phyloP scores from a whole-genome alignment of 2,797 vertebrate genomes.

The Channallabes apus region DNA sequence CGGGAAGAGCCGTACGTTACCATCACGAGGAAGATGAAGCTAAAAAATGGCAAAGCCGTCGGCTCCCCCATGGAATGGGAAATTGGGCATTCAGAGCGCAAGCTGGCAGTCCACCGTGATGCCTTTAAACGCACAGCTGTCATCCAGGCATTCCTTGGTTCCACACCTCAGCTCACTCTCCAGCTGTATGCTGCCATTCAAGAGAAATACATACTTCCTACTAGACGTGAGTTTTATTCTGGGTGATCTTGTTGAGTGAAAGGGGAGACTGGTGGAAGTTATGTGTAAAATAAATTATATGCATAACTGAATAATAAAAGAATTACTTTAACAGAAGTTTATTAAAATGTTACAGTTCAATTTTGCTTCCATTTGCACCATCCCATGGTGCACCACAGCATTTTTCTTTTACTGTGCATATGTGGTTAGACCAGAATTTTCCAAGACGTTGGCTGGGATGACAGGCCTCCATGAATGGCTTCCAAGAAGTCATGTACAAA shows the following conservation, averaged over 20 bases:
- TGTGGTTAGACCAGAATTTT: too few relatives aligned
- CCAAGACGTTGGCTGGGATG: too few relatives aligned
- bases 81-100: constrained; percentile 86
- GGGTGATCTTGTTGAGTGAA: not conserved
- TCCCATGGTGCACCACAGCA: too few relatives aligned
- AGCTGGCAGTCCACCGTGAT: constrained; percentile 84
- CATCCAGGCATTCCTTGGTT: constrained; percentile 97
- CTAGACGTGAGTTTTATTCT: constrained; percentile 75
- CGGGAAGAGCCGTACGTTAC: constrained; percentile 92
- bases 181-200: constrained; percentile 91
- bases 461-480: too few relatives aligned
- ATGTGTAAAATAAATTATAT: not conserved
- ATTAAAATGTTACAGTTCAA: not conserved
- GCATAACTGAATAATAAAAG: not conserved
- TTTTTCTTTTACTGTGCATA: too few relatives aligned
- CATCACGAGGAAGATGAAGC: constrained; percentile 87
- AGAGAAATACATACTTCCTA: constrained; percentile 78
- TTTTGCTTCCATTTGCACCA: not conserved
- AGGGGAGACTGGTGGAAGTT: not conserved
- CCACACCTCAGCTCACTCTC: constrained; percentile 91
- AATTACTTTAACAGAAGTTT: not conserved
- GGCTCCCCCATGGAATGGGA: constrained; percentile 84
- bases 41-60: constrained; percentile 73
- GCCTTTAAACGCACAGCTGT: constrained; percentile 94
- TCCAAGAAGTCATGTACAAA: too few relatives aligned